Evolutionary conservation across 2,797 vertebrate genomes (phyloP).

Genomic region (Rhincodon typus): DNA sequence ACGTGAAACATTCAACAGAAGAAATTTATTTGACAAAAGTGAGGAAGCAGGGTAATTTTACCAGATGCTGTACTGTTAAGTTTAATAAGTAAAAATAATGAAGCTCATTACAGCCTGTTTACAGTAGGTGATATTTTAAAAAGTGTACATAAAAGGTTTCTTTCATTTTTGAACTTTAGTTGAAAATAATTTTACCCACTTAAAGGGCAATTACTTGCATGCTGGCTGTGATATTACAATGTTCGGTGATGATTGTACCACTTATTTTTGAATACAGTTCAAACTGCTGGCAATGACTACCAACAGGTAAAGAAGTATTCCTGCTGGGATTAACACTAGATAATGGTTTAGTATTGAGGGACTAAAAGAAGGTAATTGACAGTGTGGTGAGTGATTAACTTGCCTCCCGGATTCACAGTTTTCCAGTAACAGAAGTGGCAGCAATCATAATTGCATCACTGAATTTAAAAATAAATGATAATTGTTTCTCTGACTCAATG

Average conservation of each 20-base stretch:
- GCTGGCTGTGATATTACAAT: background rate
- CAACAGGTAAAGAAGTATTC: background rate
- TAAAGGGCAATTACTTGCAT: background rate
- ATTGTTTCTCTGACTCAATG: background rate
- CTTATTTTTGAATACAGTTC: slow-evolving; percentile 20
- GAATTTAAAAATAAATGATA: background rate
- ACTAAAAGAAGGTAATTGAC: background rate
- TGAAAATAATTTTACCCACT: background rate
- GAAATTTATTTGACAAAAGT: background rate
- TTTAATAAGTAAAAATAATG: slow-evolving; percentile 15
- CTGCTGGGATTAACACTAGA: background rate
- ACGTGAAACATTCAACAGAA: slow-evolving; percentile 3
- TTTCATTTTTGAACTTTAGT: background rate
- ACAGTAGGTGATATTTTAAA: background rate
- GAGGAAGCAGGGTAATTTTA: slow-evolving; percentile 13
- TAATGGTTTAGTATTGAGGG: background rate
- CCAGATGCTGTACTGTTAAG: background rate
- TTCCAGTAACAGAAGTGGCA: background rate
- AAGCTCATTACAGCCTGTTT: background rate
- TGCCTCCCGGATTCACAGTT: background rate
- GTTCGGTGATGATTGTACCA: background rate
- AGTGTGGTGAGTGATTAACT: background rate
- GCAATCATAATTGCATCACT: background rate
- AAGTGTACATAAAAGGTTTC: background rate
- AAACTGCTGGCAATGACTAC: background rate